Evolutionary conservation across 2,888 invertebrate genomes (phyloP), one percentile per base, ranked within the genome.

Genomic region (Lithophane semibrunnea): DNA sequence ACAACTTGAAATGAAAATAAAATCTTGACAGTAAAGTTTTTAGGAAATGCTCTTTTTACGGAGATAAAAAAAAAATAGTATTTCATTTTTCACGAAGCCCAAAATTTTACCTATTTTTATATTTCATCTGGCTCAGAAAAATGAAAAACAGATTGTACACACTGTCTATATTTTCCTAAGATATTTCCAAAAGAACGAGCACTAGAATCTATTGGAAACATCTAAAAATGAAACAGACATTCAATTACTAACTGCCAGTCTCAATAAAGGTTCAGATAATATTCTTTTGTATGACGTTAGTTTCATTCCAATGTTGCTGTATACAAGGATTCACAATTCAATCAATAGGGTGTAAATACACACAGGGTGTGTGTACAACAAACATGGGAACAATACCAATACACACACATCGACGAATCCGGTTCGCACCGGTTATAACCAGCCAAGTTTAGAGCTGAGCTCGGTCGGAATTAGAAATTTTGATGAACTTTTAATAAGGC

Each of bases 401-500:
- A 71, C 47, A 44, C 24, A 64, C 56, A 18, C 47, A 52, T 29
- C 42, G 47, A 54, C 47, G 49, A 12, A 87, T 80, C 86, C 78
- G 49, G 81, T 77, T 74, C 65, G 9, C 70, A 66, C 82, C 70
- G 63, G 81, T 77, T 80, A 71, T 70, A 82, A 69, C 82, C 65
- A 82, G 69, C 74, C 72, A 86, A 86, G 87, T 90, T 90, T 84
- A 61, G 76, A 79, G 85, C 87, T 84, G 83, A 89, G 86, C 84
- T 84, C 66, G 73, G 82, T 73, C 67, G 79, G 85, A 88, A 88
- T 89, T 88, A 86, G 80, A 87, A 90, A 90, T 91, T 90, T 90
- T 89, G 91, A 92, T 92, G 90, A 92, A 92, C 89, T 92, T 92
- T 92, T 91, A 92, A 92, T 92, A 92, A 90, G 91, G 88, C 88